A percentile compares a stretch with the other conserved stretches of the same genome.
phyloP scores from a whole-genome alignment of 2,888 invertebrate species.

The Drosophila mettleri region DNA sequence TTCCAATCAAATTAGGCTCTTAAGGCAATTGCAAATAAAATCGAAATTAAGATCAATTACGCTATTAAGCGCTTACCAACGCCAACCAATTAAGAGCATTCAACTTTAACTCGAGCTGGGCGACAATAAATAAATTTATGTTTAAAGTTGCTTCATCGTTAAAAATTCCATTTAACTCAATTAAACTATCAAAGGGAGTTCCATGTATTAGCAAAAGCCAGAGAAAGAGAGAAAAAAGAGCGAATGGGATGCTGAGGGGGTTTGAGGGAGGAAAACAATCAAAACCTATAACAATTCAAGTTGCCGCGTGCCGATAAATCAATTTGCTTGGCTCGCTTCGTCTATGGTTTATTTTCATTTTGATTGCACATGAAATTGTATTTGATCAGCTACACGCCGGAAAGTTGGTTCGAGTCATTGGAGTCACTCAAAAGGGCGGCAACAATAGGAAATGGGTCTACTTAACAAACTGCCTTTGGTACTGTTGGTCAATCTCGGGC shows the following conservation, averaged over 20 bases:
- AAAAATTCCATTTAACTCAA: slow-evolving; percentile 75
- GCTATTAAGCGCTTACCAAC: slow-evolving; percentile 38
- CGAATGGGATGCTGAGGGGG: not conserved
- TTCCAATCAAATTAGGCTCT: slow-evolving; percentile 75
- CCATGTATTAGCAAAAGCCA: not conserved
- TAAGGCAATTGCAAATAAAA: slow-evolving; percentile 59
- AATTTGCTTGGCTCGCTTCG: slow-evolving; percentile 58
- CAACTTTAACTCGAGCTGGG: slow-evolving; percentile 62
- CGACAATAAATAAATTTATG: slow-evolving; percentile 63
- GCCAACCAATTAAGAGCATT: slow-evolving; percentile 68
- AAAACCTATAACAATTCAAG: slow-evolving; percentile 61
- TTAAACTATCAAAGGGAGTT: slow-evolving; percentile 35
- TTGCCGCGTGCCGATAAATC: slow-evolving; percentile 78
- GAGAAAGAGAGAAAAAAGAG: not conserved
- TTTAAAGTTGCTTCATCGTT: slow-evolving; percentile 69
- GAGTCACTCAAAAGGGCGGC: slow-evolving; percentile 3
- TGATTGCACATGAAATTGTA: slow-evolving; percentile 69
- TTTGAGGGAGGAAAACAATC: slow-evolving; percentile 37
- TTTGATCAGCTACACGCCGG: slow-evolving; percentile 48
- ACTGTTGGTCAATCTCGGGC: slow-evolving; percentile 36
- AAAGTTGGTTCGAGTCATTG: slow-evolving; percentile 40
- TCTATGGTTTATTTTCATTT: slow-evolving; percentile 54
- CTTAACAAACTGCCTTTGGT: slow-evolving; percentile 37
- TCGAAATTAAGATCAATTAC: slow-evolving; percentile 51
- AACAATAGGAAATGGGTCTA: not conserved